These are phyloP conservation scores for Notechis scutatus DNA, from an alignment of 2,113 vertebrate genomes.

Conservation along the genomic window DNA sequence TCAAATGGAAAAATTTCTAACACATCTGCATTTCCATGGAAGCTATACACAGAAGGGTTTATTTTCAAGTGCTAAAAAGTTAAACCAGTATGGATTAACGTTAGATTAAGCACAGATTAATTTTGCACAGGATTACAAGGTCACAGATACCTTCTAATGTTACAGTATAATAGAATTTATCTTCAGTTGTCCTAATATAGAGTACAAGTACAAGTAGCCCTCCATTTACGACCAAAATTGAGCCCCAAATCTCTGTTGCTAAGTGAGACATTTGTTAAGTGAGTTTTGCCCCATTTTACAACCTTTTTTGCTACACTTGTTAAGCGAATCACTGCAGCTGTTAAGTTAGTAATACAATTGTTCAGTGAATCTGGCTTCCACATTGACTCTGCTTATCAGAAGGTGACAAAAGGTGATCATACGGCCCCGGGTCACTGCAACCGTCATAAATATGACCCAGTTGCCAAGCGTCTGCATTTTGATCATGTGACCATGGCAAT, in stretches of 20 bases:
- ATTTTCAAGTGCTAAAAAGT: neutral
- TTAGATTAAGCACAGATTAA: neutral
- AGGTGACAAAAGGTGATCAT: neutral
- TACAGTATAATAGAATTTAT: neutral
- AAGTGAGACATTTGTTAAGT: neutral
- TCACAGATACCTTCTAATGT: neutral
- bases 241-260: neutral
- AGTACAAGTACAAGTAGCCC: neutral
- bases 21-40: neutral
- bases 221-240: neutral
- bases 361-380: neutral
- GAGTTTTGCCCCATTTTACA: neutral
- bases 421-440: neutral
- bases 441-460: neutral
- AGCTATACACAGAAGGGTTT: neutral
- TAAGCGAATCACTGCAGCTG: neutral
- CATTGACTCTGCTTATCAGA: neutral
- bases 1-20: neutral
- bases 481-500: neutral
- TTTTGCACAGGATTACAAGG: neutral
- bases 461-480: neutral
- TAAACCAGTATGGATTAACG: neutral
- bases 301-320: neutral
- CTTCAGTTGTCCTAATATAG: neutral
- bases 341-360: neutral